Conservation (phyloP, 2,797 vertebrate genomes). For the Hydrophis major region DNA sequence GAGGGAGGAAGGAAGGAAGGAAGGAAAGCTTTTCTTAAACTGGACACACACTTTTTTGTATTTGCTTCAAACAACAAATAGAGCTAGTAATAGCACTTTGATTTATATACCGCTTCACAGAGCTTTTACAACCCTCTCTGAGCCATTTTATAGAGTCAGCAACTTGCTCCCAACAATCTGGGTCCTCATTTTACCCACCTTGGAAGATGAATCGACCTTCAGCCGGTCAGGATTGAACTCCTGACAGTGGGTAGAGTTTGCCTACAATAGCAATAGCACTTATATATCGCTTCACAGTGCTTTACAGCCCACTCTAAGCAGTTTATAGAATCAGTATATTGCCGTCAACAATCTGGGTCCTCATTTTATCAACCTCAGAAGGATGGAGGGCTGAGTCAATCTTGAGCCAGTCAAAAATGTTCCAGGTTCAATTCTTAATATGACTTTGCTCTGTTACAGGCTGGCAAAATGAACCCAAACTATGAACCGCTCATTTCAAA, state of each 20-base stretch:
- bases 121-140: too few relatives aligned
- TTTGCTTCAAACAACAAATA: not conserved
- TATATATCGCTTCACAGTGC: not conserved
- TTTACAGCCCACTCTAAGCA: not conserved
- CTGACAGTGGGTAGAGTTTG: too few relatives aligned
- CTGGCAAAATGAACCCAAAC: conserved; percentile 65
- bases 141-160: too few relatives aligned
- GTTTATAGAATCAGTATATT: not conserved
- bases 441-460: conserved; percentile 48
- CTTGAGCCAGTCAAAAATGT: not conserved
- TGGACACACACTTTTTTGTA: not conserved
- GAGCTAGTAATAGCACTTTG: not conserved
- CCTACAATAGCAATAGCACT: not conserved
- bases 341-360: not conserved
- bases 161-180: too few relatives aligned
- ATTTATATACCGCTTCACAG: too few relatives aligned
- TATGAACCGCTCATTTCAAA: conserved; percentile 65
- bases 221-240: too few relatives aligned
- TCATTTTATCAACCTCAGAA: not conserved
- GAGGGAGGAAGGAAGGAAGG: not conserved
- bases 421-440: not conserved
- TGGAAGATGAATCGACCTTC: too few relatives aligned
- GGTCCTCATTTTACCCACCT: too few relatives aligned
- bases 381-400: not conserved
- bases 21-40: not conserved